These are phyloP conservation scores for Amphiduros pacificus DNA, from an alignment of 2,888 invertebrate species.

Conservation along the genomic window DNA sequence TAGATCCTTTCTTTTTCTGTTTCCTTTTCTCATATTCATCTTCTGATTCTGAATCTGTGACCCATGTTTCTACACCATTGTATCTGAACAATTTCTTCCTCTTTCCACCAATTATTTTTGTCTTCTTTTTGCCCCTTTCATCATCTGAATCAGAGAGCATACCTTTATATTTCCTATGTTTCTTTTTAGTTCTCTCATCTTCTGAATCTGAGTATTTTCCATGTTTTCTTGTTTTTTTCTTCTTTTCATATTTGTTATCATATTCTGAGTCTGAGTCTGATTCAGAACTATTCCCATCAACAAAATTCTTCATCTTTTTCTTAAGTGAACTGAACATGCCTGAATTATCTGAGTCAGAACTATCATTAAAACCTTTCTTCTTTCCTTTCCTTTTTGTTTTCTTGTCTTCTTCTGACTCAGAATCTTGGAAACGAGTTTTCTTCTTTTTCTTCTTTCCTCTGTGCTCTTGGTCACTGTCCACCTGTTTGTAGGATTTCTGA, in stretches of 20 bases:
- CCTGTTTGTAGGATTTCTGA: neutral
- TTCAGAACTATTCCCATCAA: neutral
- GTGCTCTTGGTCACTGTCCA: neutral
- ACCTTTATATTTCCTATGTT: neutral
- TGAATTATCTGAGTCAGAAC: neutral
- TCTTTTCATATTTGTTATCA: neutral
- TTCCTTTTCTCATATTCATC: conserved; percentile 2
- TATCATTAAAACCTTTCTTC: neutral
- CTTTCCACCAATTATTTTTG: neutral
- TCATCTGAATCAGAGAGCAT: conserved; percentile 6
- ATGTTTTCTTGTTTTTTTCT: neutral
- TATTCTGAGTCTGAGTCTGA: conserved; percentile 17
- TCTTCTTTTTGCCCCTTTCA: neutral
- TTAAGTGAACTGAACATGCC: too few species aligned
- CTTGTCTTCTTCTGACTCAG: neutral
- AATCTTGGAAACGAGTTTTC: neutral
- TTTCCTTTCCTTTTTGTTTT: neutral
- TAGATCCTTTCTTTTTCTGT: neutral
- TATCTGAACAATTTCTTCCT: conserved; percentile 7
- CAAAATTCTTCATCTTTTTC: too few species aligned
- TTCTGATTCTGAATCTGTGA: conserved; percentile 6
- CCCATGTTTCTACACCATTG: conserved; percentile 12
- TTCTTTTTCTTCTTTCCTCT: neutral
- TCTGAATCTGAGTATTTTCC: neutral
- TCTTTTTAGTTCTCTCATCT: neutral